These are phyloP conservation scores for Leontocebus nigricollis DNA, from an alignment of 2,797 vertebrate genomes.

Conservation along the genomic window DNA sequence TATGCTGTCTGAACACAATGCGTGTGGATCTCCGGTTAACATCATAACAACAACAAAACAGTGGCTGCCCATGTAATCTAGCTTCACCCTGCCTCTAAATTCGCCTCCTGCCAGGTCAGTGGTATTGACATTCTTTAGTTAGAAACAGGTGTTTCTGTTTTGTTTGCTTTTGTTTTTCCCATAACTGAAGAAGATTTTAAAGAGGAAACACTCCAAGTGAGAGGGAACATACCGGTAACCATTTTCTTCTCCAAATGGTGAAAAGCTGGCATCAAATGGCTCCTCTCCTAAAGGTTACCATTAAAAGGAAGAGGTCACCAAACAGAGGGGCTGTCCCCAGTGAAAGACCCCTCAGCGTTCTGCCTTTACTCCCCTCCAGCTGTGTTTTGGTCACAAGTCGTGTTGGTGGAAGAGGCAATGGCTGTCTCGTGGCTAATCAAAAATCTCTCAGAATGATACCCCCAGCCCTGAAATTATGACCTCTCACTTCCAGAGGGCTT, in stretches of 20 bases:
- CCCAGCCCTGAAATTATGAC: background rate
- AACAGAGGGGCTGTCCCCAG: background rate
- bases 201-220: accelerated
- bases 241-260: background rate
- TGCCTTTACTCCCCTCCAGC: background rate
- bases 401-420: accelerated
- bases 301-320: background rate
- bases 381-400: background rate
- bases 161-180: background rate
- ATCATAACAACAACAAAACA: accelerated
- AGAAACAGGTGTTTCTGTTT: too few species aligned
- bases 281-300: background rate
- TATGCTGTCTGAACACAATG: accelerated
- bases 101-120: background rate
- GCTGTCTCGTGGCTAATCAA: background rate
- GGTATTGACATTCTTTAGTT: background rate
- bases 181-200: background rate
- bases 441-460: background rate
- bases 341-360: accelerated
- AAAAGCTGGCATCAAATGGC: background rate
- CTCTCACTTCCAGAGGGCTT: background rate
- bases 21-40: accelerated
- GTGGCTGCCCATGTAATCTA: accelerated
- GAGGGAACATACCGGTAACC: too few species aligned
- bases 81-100: background rate